Conservation (phyloP, 2,113 vertebrate genomes). For the Piaya cayana region DNA sequence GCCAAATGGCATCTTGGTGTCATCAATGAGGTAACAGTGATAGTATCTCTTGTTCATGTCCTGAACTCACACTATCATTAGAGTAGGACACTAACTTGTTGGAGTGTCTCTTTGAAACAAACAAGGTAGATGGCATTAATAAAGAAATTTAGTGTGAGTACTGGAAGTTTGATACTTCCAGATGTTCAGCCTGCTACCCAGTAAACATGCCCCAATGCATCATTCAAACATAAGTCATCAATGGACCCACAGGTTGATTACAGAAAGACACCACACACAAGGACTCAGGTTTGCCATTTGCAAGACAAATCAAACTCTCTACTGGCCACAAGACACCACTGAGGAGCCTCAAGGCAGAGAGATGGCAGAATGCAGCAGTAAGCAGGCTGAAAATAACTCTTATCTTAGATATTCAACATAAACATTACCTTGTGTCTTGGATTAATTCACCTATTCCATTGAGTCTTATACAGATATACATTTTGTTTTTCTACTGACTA, state of each 20-base stretch:
- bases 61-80: background rate
- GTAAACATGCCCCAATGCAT: background rate
- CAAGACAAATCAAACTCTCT: background rate
- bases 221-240: background rate
- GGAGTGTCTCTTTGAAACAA: background rate
- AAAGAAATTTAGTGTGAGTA: background rate
- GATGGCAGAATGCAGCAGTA: background rate
- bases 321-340: rapidly evolving
- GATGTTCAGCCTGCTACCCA: background rate
- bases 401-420: background rate
- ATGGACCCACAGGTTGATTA: background rate
- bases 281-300: background rate
- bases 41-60: background rate
- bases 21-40: background rate
- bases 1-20: background rate
- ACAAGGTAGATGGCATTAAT: background rate
- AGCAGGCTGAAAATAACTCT: background rate
- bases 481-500: background rate
- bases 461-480: background rate
- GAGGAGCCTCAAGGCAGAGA: background rate
- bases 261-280: background rate
- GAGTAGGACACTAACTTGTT: background rate
- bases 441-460: background rate
- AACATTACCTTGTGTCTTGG: background rate
- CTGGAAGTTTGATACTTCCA: background rate